Evolutionary conservation across 2,888 invertebrate genomes (phyloP).

Genomic region (Ephialtes manifestator): DNA sequence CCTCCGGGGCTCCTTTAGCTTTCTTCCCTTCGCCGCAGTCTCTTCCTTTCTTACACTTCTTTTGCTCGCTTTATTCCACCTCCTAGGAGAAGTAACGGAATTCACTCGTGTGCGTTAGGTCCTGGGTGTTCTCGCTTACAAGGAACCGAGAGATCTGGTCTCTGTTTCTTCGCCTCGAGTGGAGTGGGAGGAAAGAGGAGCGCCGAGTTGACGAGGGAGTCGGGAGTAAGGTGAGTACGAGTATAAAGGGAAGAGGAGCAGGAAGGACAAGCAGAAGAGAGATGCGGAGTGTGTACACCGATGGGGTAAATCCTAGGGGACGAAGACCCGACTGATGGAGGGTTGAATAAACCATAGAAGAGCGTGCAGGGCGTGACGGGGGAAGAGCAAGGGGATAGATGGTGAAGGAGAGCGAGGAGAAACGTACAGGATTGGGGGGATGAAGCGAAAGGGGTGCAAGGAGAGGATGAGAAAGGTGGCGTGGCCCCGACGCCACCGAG

Average conservation of each 20-base stretch:
- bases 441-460: conserved; percentile 1
- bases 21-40: conserved; percentile 16
- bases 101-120: conserved; percentile 38
- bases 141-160: background rate
- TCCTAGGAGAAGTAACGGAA: conserved; percentile 21
- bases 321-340: conserved; percentile 71
- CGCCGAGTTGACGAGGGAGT: conserved; percentile 11
- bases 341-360: conserved; percentile 74
- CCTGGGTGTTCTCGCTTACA: conserved; percentile 29
- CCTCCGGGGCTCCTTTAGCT: conserved; percentile 40
- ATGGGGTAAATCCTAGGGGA: conserved; percentile 69
- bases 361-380: conserved; percentile 65
- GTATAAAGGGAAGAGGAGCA: conserved; percentile 12
- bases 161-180: conserved; percentile 41
- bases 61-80: conserved; percentile 33
- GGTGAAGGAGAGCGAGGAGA: conserved; percentile 27
- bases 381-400: background rate
- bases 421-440: conserved; percentile 32
- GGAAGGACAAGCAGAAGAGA: conserved; percentile 32
- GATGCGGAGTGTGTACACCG: conserved; percentile 47
- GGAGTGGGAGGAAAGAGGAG: background rate
- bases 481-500: conserved; percentile 32
- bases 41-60: conserved; percentile 29
- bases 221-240: conserved; percentile 6
- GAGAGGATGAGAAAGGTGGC: conserved; percentile 35